A percentile compares a stretch with the other conserved stretches of the same genome.
phyloP scores from a whole-genome alignment of 2,113 vertebrate species.

The Malurus melanocephalus region DNA sequence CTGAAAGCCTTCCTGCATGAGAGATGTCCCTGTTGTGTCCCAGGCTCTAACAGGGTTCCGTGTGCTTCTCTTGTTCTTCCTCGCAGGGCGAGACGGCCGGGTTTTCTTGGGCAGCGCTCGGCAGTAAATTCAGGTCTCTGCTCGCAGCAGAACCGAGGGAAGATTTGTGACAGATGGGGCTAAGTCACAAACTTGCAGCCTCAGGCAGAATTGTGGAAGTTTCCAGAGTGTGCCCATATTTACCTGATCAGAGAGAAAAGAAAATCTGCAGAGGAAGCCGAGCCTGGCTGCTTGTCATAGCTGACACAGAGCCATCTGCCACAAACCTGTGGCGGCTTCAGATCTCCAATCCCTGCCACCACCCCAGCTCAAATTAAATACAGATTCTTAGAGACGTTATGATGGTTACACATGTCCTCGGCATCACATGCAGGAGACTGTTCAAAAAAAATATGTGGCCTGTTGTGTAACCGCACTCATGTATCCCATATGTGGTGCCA shows the following conservation, averaged over 20 bases:
- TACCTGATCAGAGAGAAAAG: constrained; percentile 93
- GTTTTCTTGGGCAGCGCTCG: constrained; percentile 86
- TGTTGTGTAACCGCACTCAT: constrained; percentile 91
- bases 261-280: constrained; percentile 89
- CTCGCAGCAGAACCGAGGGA: constrained; percentile 83
- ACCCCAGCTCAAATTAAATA: constrained; percentile 88
- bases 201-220: constrained; percentile 87
- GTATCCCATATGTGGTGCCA: constrained; percentile 96
- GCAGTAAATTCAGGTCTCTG: constrained; percentile 82
- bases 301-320: constrained; percentile 97
- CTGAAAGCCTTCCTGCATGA: background rate
- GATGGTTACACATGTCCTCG: constrained; percentile 93
- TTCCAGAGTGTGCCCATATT: constrained; percentile 93
- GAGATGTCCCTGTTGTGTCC: background rate
- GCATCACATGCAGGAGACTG: constrained; percentile 87
- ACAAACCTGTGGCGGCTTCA: constrained; percentile 94
- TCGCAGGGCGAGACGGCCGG: constrained; percentile 80
- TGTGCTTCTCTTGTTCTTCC: constrained; percentile 42
- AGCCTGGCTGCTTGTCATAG: constrained; percentile 93
- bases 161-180: constrained; percentile 96
- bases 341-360: constrained; percentile 82
- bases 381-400: constrained; percentile 87
- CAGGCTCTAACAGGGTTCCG: constrained; percentile 28
- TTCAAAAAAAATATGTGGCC: constrained; percentile 83
- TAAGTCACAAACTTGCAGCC: constrained; percentile 95